Evolutionary conservation across 2,888 invertebrate genomes (phyloP).

Genomic region (Calliopum simillimum): DNA sequence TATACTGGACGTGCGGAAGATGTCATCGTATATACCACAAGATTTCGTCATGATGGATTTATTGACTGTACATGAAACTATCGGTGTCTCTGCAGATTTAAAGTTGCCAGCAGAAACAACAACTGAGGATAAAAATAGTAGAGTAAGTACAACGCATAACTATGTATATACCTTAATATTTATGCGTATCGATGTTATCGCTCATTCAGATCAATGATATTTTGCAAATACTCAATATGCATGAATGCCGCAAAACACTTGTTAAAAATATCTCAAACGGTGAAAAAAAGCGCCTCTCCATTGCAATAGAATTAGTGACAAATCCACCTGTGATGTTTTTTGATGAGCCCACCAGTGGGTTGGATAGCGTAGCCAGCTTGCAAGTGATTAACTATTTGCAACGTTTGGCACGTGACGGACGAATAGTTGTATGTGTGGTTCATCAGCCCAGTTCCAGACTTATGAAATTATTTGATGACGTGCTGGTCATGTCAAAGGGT

Average conservation of each 20-base stretch:
- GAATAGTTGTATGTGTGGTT: slow-evolving; percentile 88
- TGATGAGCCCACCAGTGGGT: slow-evolving; percentile 91
- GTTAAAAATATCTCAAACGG: slow-evolving; percentile 85
- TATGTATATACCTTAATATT: neutral
- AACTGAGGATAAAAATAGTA: slow-evolving; percentile 72
- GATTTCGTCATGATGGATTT: slow-evolving; percentile 82
- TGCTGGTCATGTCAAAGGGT: slow-evolving; percentile 84
- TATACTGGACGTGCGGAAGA: slow-evolving; percentile 73
- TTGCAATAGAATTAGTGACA: slow-evolving; percentile 88
- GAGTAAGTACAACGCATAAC: slow-evolving; percentile 70
- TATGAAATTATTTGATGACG: slow-evolving; percentile 87
- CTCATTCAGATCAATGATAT: slow-evolving; percentile 79
- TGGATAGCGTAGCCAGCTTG: slow-evolving; percentile 84
- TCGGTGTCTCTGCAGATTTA: slow-evolving; percentile 85
- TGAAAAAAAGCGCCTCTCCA: slow-evolving; percentile 88
- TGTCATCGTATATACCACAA: slow-evolving; percentile 86
- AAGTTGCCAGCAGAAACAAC: slow-evolving; percentile 78
- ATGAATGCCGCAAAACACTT: slow-evolving; percentile 74
- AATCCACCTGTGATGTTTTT: slow-evolving; percentile 95
- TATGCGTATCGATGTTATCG: slow-evolving; percentile 1
- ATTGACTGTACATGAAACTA: slow-evolving; percentile 85
- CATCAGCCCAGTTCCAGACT: slow-evolving; percentile 91
- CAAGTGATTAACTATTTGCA: slow-evolving; percentile 84
- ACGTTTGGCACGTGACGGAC: slow-evolving; percentile 81
- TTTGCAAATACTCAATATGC: slow-evolving; percentile 79